Evolutionary conservation across 2,888 invertebrate species (phyloP).

Genomic region (Stomorhina lunata): DNA sequence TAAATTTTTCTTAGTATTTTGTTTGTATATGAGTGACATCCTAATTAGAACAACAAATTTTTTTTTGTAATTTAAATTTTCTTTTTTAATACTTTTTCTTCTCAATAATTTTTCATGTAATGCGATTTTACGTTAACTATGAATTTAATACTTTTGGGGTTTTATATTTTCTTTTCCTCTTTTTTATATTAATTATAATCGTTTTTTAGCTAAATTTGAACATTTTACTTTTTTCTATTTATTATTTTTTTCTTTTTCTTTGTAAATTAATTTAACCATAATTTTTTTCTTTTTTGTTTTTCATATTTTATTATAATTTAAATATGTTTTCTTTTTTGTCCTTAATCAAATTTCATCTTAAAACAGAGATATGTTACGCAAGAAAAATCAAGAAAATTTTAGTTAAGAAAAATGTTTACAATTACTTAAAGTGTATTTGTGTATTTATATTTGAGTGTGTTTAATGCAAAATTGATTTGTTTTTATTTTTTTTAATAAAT

Average conservation of each 20-base stretch:
- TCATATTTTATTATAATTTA: not conserved
- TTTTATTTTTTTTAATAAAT: not conserved
- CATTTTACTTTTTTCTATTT: slow-evolving; percentile 20
- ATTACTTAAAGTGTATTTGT: slow-evolving; percentile 22
- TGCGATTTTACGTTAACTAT: slow-evolving; percentile 49
- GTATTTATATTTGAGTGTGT: slow-evolving; percentile 39
- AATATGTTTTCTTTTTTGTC: not conserved
- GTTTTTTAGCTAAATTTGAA: slow-evolving; percentile 46
- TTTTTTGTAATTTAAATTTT: not conserved
- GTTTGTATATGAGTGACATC: slow-evolving; percentile 14
- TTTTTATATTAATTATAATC: not conserved
- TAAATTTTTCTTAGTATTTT: not conserved
- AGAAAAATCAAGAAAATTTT: not conserved
- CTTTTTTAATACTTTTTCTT: not conserved
- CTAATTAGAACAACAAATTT: slow-evolving; percentile 48
- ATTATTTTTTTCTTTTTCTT: not conserved
- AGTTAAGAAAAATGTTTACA: slow-evolving; percentile 14
- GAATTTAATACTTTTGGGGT: not conserved
- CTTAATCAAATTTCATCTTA: not conserved
- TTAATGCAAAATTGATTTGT: slow-evolving; percentile 44
- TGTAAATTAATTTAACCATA: slow-evolving; percentile 25
- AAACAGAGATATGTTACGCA: slow-evolving; percentile 32
- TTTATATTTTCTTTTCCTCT: not conserved
- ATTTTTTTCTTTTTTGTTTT: not conserved
- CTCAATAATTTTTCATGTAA: slow-evolving; percentile 11